Evolutionary conservation across 1,140 invertebrate species (phyloP).

Genomic region (Achatina immaculata): DNA sequence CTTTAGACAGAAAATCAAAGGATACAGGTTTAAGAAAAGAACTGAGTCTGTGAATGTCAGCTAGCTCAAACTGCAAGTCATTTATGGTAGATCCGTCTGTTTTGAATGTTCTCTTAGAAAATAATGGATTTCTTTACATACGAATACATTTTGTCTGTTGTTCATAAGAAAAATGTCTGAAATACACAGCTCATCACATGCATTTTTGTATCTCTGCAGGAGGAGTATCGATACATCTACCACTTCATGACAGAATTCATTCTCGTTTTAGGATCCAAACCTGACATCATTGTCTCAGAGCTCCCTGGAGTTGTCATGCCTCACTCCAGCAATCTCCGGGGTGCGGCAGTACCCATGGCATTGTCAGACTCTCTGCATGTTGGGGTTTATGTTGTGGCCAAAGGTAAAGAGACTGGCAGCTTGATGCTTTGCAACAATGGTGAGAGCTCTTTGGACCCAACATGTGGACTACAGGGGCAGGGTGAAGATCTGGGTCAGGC

Average conservation of each 20-base stretch:
- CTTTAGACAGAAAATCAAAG: conserved; percentile 4
- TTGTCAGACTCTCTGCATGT: not conserved
- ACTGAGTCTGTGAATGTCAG: too few species aligned
- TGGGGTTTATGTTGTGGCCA: conserved; percentile 11
- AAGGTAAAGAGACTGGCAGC: not conserved
- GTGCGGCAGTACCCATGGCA: not conserved
- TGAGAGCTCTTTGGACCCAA: not conserved
- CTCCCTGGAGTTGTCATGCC: not conserved
- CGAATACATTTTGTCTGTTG: too few species aligned
- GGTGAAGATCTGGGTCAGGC: not conserved
- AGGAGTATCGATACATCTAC: conserved; percentile 51
- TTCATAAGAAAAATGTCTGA: too few species aligned
- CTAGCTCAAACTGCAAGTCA: too few species aligned
- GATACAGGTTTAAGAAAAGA: not conserved
- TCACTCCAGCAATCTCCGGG: not conserved
- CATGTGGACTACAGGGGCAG: not conserved
- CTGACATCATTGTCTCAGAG: conserved; percentile 28
- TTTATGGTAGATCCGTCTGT: too few species aligned
- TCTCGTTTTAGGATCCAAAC: conserved; percentile 15
- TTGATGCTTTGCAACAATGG: not conserved
- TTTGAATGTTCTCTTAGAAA: too few species aligned
- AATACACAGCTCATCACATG: too few species aligned
- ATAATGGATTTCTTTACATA: too few species aligned
- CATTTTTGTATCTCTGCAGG: conserved; percentile 42
- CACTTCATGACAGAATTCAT: conserved; percentile 47